Evolutionary conservation across 2,113 vertebrate genomes (phyloP), one percentile per base, ranked within the genome.

Genomic region (Barbus barbus): DNA sequence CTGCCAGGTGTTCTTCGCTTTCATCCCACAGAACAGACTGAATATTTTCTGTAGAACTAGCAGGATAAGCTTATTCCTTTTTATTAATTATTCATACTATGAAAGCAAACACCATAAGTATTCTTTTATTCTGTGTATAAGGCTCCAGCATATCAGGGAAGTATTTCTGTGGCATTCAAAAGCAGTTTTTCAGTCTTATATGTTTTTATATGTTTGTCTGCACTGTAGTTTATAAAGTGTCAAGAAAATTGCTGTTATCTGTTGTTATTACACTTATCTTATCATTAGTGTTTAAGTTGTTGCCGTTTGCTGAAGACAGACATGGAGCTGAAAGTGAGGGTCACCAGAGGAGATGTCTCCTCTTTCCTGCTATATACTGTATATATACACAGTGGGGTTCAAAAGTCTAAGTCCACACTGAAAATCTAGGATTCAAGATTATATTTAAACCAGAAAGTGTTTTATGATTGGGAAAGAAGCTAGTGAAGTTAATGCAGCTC

Each of bases 261-360:
- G 9, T 61, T 61, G 53, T 28, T 20, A 44, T 79, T 79, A 36
- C 77, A 8, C 56, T 44, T 44, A 26, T 60, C 76, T 78, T 78
- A 61, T 41, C 76, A 41, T 38, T 78, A 78, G 53, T 78, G 36
- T 28, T 63, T 11, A 38, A 58, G 75, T 60, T 58, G 48, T 24
- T 41, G 53, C 12, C 38, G 31, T 78, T 78, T 78, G 75, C 36
- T 61, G 73, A 20, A 53, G 46, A 76, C 18, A 3, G 44, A 6
- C 46, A 33, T 22, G 33, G 22, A 79, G 24, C 14, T 61, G 58
- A 79, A 63, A 63, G 36, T 11, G 16, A 44, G 38, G 58, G 13
- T 26, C 51, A 38, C 26, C 48, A 33, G 6, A 11, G 20, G 75
- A 36, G 51, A 60, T 20, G 26, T 28, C 73, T 51, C 14, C 18